Base-by-base conservation (phyloP, 2,797 vertebrate genomes). In the Sebastes nivosus region DNA sequence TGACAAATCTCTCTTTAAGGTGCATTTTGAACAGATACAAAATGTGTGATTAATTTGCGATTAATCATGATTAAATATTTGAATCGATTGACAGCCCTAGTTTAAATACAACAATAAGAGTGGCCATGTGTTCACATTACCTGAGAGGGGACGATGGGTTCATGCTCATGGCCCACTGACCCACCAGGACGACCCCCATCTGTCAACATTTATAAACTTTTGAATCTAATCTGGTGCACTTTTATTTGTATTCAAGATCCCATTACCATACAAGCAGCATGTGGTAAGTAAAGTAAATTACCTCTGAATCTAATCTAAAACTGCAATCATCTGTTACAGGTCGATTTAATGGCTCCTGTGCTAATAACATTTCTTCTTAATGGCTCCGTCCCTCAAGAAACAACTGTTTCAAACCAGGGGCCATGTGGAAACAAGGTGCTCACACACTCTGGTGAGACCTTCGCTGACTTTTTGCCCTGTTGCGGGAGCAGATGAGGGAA, bases 361-460 rank as follows among this genome's bases (percentile, higher is more conserved):
- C 67, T 77, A 46, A 77, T 55, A 67, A 67, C 52, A 2, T 11
- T 63, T 32, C n/a, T 38, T 32, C 67, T 60, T 81, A 77, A 79
- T 87, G 75, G 61, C 52, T 30, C n/a, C 6, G 10, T 24, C 50
- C 59, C 64, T 61, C 42, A n/a, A 68, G 46, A 32, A 80, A 78
- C 29, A 13, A 25, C 58, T 18, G 30, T 65, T 60, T 68, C 34
- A 79, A 29, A 77, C 10, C 50, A 0, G 72, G 12, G 64, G 61
- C 72, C 81, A 42, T 72, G 70, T 89, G 84, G 75, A 80, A 83
- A 83, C 70, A 24, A 77, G 69, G 61, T 0, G 60, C 67, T 59
- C 24, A 13, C 77, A 75, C 72, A 65, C 66, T 79, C 10, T 13
- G 52, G 42, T 74, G 64, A 84, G 13, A 81, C 58, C 8, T 46